phyloP scores from a whole-genome alignment of 2,888 invertebrate genomes.

The Dryomyza anilis region DNA sequence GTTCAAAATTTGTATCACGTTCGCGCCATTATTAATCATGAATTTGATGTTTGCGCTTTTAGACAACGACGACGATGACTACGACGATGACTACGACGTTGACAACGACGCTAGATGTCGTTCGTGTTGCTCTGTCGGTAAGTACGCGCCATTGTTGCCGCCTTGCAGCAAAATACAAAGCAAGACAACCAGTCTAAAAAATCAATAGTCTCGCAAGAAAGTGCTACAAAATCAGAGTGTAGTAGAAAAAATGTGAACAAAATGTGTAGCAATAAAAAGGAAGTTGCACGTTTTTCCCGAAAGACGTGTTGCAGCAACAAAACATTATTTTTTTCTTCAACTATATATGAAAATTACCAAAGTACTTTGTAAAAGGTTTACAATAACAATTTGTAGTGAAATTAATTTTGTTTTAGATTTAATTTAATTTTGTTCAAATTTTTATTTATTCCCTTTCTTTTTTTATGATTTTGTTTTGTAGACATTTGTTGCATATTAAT shows the following conservation, averaged over 20 bases:
- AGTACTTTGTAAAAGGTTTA: not conserved
- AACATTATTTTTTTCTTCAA: too few species aligned
- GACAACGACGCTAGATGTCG: not conserved
- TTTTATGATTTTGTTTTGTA: too few species aligned
- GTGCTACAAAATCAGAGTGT: not conserved
- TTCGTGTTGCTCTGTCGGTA: not conserved
- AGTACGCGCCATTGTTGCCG: not conserved
- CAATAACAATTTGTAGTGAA: not conserved
- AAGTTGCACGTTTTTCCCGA: conserved; percentile 8
- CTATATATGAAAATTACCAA: conserved; percentile 8
- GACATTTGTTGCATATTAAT: not conserved
- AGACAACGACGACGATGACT: not conserved
- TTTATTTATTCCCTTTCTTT: not conserved
- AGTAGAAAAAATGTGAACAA: not conserved
- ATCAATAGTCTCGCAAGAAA: not conserved
- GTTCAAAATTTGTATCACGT: conserved; percentile 23
- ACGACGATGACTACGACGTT: not conserved
- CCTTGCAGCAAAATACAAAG: not conserved
- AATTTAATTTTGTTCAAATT: not conserved
- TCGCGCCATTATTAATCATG: conserved; percentile 26
- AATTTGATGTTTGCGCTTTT: conserved; percentile 21
- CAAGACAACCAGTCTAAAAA: not conserved
- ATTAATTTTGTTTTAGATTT: not conserved
- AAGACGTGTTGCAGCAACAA: not conserved
- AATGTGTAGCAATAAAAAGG: not conserved